Evolutionary conservation across 2,888 invertebrate species (phyloP), one percentile per base, ranked within the genome.

Genomic region (Pterobdella sp.): DNA sequence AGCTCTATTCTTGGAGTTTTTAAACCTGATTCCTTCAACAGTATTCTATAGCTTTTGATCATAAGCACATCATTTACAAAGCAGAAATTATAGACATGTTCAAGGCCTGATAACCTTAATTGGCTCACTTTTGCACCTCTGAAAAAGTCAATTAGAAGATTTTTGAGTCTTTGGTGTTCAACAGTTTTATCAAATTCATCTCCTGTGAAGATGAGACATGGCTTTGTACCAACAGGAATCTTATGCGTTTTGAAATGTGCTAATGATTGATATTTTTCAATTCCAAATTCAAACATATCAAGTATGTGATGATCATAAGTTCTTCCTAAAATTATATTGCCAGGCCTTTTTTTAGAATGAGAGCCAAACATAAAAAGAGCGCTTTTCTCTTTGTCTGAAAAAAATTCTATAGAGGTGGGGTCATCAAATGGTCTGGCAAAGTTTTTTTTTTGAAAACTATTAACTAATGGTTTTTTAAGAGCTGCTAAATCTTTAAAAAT

Each of bases 241-340:
- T 82, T 82, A 2, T 76, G 74, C 60, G 78, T 77, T 81, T 82
- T 77, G 80, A 94, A 93, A 65, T 91, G 91, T 29, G 87, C 85
- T 83, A 96, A 87, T 0, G 90, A 87, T 81, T 89, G 89, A 82
- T 89, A 95, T 72, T 89, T 88, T 72, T 92, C 91, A 32, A 97
- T 88, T 18, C 94, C 93, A 73, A 98, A 87, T 85, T 99, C 98
- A 74, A 93, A 88, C 94, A 98, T 95, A 82, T 99, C 98, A 73
- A 98, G 85, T 37, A 98, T 85, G 74, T 90, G 90, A 80, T 90
- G 88, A 84, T 98, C 92, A 84, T 89, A 96, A 81, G 91, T 89
- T 78, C 98, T 88, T 0, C 88, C 88, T 87, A 80, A 2, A 37
- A 95, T 86, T 65, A 97, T 84, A 85, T 95, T 96, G 81, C 95